Evolutionary conservation across 2,888 invertebrate genomes (phyloP).

Genomic region (Nasonia oneida): DNA sequence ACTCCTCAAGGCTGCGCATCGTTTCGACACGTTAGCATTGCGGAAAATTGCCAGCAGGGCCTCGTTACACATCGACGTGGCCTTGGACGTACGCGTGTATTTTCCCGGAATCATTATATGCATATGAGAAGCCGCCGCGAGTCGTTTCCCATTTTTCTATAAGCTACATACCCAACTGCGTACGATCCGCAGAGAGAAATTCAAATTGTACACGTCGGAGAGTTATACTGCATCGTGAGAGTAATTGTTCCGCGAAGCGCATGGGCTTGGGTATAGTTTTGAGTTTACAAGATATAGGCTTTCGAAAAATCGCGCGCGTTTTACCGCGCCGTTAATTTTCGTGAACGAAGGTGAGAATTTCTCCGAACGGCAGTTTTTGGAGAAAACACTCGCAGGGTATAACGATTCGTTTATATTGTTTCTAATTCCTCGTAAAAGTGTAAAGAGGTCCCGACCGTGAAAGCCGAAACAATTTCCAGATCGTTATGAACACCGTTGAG

Average conservation of each 20-base stretch:
- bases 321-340: background rate
- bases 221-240: background rate
- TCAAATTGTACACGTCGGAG: background rate
- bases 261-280: background rate
- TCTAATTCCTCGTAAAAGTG: background rate
- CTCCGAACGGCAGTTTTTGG: background rate
- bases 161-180: background rate
- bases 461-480: constrained; percentile 1
- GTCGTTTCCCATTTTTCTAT: background rate
- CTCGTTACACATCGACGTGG: constrained; percentile 5
- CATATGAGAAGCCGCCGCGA: background rate
- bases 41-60: constrained; percentile 8
- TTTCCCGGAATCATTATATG: constrained; percentile 10
- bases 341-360: background rate
- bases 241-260: constrained; percentile 7
- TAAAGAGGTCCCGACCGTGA: background rate
- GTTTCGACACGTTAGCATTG: background rate
- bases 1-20: background rate
- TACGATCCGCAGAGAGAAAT: background rate
- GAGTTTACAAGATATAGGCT: background rate
- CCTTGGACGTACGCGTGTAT: background rate
- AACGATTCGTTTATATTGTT: background rate
- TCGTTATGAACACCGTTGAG: background rate
- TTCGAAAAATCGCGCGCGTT: background rate
- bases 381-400: background rate